A percentile compares a stretch with the other conserved stretches of the same genome.
Conservation (phyloP, 1,140 invertebrate genomes). For the Ganaspis sp. region DNA sequence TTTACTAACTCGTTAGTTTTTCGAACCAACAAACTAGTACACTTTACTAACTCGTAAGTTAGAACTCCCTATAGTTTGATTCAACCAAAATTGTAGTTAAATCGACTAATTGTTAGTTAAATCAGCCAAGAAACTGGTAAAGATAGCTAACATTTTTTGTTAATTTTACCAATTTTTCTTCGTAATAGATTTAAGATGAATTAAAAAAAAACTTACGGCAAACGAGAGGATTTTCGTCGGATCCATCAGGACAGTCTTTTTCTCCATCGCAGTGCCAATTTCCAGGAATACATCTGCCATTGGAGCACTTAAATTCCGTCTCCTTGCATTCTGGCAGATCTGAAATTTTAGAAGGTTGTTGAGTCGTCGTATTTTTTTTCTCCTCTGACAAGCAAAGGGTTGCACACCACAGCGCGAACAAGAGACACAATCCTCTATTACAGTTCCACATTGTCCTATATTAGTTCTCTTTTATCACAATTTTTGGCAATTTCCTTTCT, state of each 20-base stretch:
- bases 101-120: no score
- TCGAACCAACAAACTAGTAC: no score
- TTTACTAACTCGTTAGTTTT: no score
- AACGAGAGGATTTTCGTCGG: constrained; percentile 82
- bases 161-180: not conserved
- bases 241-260: constrained; percentile 85
- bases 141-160: not conserved
- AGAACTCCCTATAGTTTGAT: no score
- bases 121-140: no score
- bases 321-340: constrained; percentile 80
- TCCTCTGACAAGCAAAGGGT: constrained; percentile 36
- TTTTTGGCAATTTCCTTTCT: no score
- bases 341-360: constrained; percentile 69
- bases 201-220: constrained; percentile 81
- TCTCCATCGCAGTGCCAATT: constrained; percentile 87
- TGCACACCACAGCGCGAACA: constrained; percentile 48
- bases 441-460: constrained; percentile 31
- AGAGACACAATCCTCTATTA: constrained; percentile 38
- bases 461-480: no score
- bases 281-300: constrained; percentile 86
- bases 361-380: constrained; percentile 33
- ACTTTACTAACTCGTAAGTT: no score
- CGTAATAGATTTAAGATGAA: not conserved
- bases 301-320: constrained; percentile 83
- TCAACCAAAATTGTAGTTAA: no score